Conservation (phyloP, 2,888 invertebrate genomes). For the Tigriopus californicus region DNA sequence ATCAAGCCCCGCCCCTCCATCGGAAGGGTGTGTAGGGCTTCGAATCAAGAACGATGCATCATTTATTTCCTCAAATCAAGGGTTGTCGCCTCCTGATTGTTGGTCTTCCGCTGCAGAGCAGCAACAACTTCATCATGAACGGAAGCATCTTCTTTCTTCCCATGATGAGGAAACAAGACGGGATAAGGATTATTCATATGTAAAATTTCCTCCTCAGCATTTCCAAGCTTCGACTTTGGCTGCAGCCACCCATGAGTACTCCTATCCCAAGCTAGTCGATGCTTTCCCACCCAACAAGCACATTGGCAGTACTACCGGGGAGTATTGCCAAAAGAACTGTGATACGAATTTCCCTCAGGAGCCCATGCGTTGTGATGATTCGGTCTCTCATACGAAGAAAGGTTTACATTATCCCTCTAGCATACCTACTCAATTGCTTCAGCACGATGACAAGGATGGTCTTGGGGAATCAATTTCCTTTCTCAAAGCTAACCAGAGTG, state of each 20-base stretch:
- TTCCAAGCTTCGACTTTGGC: background rate
- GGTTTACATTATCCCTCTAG: background rate
- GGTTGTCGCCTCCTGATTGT: background rate
- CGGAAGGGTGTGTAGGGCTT: background rate
- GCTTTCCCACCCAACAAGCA: slow-evolving; percentile 24
- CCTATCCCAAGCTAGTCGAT: background rate
- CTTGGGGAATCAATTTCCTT: slow-evolving; percentile 10
- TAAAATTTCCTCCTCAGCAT: slow-evolving; percentile 2
- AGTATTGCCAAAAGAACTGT: too few species aligned
- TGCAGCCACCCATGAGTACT: slow-evolving; percentile 1
- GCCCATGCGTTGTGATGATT: slow-evolving; percentile 24
- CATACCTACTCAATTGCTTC: slow-evolving; percentile 12
- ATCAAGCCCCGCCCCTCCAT: background rate
- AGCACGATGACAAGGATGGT: slow-evolving; percentile 14
- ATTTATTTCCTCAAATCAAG: background rate
- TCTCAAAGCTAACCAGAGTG: background rate
- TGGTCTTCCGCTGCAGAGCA: background rate
- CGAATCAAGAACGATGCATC: background rate
- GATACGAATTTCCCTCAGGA: slow-evolving; percentile 24
- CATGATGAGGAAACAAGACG: too few species aligned
- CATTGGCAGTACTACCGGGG: slow-evolving; percentile 21
- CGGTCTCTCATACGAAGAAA: background rate
- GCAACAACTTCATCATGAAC: background rate
- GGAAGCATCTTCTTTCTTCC: background rate
- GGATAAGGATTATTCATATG: slow-evolving; percentile 7